A percentile compares a stretch with the other conserved stretches of the same genome.
These are phyloP conservation scores for Anser cygnoides DNA, from an alignment of 2,113 vertebrate genomes.

Conservation along the genomic window DNA sequence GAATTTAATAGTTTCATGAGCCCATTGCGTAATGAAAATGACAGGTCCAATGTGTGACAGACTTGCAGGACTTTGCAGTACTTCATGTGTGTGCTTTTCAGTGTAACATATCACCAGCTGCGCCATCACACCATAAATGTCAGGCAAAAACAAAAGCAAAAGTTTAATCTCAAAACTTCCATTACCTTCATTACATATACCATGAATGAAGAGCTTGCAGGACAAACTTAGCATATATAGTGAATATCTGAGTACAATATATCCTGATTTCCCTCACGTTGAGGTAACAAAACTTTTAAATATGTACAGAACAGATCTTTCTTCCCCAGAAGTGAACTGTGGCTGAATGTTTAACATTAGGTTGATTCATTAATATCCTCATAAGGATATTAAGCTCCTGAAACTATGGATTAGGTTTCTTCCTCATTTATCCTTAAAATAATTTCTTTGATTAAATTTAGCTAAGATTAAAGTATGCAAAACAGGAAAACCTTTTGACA, in stretches of 20 bases:
- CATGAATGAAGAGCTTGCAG: neutral
- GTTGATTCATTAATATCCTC: neutral
- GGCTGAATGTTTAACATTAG: neutral
- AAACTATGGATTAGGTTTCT: neutral
- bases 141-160: neutral
- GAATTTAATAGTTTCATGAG: neutral
- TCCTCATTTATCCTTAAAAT: neutral
- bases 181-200: neutral
- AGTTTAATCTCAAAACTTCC: neutral
- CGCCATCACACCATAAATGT: neutral
- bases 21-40: neutral
- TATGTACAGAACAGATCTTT: neutral
- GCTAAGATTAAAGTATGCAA: neutral
- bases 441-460: neutral
- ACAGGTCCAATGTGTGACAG: neutral
- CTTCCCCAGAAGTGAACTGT: neutral
- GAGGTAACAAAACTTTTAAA: neutral
- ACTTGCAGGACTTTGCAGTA: neutral
- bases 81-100: neutral
- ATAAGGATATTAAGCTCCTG: neutral
- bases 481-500: neutral
- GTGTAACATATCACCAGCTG: neutral
- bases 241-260: neutral
- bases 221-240: neutral
- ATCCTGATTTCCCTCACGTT: neutral